A percentile compares a stretch with the other conserved stretches of the same genome.
Conservation (phyloP, 1,140 invertebrate genomes). For the Grapholita molesta region DNA sequence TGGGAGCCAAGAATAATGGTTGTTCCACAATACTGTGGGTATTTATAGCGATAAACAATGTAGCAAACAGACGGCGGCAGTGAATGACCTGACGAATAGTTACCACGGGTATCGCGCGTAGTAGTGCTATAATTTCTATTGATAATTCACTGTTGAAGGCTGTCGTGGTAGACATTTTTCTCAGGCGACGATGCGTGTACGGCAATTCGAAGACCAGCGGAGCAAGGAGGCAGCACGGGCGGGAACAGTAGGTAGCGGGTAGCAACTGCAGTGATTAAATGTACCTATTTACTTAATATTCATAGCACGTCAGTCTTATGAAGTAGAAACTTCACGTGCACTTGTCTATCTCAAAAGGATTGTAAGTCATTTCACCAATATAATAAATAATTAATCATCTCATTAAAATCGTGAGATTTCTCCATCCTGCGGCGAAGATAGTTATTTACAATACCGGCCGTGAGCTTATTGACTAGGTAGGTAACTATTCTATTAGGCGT, state of each 20-base stretch:
- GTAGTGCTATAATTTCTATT: conserved; percentile 42
- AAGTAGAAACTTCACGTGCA: no score
- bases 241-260: conserved; percentile 31
- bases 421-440: no score
- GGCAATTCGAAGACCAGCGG: conserved; percentile 31
- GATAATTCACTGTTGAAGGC: conserved; percentile 40
- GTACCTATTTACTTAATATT: neutral
- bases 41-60: conserved; percentile 6
- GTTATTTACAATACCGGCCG: no score
- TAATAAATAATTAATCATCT: no score
- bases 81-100: conserved; percentile 38
- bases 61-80: neutral
- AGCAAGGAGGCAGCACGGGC: conserved; percentile 23
- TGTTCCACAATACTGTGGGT: neutral
- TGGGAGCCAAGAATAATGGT: neutral
- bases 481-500: no score
- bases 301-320: neutral
- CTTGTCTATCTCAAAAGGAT: no score
- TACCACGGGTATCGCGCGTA: conserved; percentile 28
- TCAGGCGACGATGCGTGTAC: conserved; percentile 60
- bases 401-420: no score
- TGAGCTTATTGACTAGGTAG: no score
- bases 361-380: no score
- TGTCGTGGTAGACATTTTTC: conserved; percentile 50
- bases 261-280: neutral